phyloP scores from a whole-genome alignment of 2,888 invertebrate genomes.

The Volucella inanis region DNA sequence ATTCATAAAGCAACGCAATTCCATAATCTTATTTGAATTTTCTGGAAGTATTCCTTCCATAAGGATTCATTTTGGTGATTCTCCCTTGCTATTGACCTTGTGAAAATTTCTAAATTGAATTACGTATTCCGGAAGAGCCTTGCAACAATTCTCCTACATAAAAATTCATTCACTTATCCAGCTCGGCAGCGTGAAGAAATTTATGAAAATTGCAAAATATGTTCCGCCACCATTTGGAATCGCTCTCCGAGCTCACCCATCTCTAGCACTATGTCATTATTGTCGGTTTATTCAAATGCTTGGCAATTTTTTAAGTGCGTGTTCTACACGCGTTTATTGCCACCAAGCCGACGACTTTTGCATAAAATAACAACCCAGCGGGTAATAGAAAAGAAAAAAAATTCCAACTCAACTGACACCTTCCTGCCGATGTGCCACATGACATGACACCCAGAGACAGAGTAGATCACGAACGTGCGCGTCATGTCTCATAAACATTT shows the following conservation, averaged over 20 bases:
- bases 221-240: slow-evolving; percentile 18
- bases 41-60: no score
- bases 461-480: slow-evolving; percentile 37
- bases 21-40: no score
- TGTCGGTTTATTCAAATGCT: slow-evolving; percentile 70
- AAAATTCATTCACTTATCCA: no score
- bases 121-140: no score
- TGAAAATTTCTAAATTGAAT: no score
- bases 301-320: slow-evolving; percentile 70
- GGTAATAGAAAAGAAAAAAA: slow-evolving; percentile 30
- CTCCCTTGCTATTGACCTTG: no score
- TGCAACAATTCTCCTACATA: no score
- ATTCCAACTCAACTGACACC: slow-evolving; percentile 72
- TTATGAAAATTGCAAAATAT: slow-evolving; percentile 50
- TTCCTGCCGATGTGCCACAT: slow-evolving; percentile 60
- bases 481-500: slow-evolving; percentile 75
- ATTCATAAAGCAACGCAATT: no score
- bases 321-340: slow-evolving; percentile 67
- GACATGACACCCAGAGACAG: slow-evolving; percentile 51
- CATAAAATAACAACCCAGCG: slow-evolving; percentile 68
- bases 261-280: slow-evolving; percentile 42
- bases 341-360: slow-evolving; percentile 55
- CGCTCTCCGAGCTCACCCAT: background rate
- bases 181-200: slow-evolving; percentile 17
- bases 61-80: no score